Evolutionary conservation across 2,113 vertebrate genomes (phyloP), one percentile per base, ranked within the genome.

Genomic region (Silurus meridionalis): DNA sequence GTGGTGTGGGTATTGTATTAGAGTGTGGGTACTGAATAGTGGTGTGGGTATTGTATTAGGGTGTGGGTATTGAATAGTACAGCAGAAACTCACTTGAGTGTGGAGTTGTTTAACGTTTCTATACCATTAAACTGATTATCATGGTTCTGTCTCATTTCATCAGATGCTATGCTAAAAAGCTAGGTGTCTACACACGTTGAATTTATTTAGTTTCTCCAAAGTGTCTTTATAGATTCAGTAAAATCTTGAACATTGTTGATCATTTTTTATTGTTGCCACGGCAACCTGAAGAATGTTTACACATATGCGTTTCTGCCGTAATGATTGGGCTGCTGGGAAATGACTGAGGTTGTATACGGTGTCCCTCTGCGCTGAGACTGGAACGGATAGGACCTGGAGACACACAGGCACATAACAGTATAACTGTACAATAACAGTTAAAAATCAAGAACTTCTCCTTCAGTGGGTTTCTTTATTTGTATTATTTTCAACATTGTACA

Each of bases 281-380:
- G 5, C 13, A 4, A 58, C n/a, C 57, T 23, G 0, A 8, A 11
- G 46, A 8, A 4, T 6, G n/a, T 11, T 94, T 88, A 95, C 57
- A 95, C 95, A 0, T 95, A 95, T 0, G 89, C 94, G 19, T 94
- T 95, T 75, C 90, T 89, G 63, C 86, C 91, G 8, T 94, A 95
- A 71, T 95, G 90, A 71, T 88, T 93, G 0, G 91, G 90, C 2
- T 57, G 84, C 19, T 91, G 89, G 14, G 93, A 91, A 3, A 25
- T 81, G 10, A 52, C 52, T 46, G 83, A 86, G 14, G 83, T 82
- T 10, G 60, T 37, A n/a, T 10, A 92, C 88, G 84, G 83, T 79
- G 8, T 64, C 52, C 79, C 85, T 86, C 85, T 86, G 85, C 4
- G 80, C 37, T 80, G 74, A 52, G 85, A 89, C 60, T 93, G 92